These are phyloP conservation scores for Battus philenor DNA, from an alignment of 1,140 invertebrate genomes.

Conservation along the genomic window DNA sequence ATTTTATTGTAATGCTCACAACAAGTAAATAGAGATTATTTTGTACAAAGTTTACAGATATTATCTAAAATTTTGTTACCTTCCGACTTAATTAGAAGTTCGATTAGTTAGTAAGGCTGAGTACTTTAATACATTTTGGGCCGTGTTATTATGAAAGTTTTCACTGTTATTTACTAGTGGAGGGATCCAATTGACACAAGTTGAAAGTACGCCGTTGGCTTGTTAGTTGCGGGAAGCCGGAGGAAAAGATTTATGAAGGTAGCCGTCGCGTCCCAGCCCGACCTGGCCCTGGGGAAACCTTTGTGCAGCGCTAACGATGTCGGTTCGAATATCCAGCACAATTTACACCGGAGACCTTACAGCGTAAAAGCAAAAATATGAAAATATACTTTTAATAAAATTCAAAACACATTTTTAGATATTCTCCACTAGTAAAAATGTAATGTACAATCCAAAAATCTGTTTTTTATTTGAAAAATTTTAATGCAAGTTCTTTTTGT, in stretches of 20 bases:
- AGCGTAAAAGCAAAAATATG: conserved; percentile 16
- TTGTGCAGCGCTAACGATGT: conserved; percentile 59
- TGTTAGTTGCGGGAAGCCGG: conserved; percentile 63
- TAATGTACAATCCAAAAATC: no score
- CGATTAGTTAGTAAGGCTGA: conserved; percentile 48
- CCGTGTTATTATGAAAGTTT: conserved; percentile 62
- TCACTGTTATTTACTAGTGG: conserved; percentile 51
- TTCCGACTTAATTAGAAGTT: conserved; percentile 26
- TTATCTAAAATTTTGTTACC: no score
- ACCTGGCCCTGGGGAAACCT: conserved; percentile 51
- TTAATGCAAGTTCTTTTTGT: no score
- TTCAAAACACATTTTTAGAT: neutral
- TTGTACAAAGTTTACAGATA: no score
- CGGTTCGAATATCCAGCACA: conserved; percentile 64
- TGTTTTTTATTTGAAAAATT: no score
- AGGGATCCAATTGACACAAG: conserved; percentile 41
- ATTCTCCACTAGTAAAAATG: neutral
- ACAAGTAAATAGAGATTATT: no score
- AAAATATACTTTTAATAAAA: conserved; percentile 10
- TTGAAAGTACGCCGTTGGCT: conserved; percentile 38
- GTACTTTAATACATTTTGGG: conserved; percentile 59
- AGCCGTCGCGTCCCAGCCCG: conserved; percentile 43
- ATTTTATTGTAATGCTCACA: no score
- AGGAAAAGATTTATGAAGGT: conserved; percentile 71
- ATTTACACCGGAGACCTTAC: conserved; percentile 47